Conservation (phyloP, 2,888 invertebrate genomes). For the Drosophila longiperda region DNA sequence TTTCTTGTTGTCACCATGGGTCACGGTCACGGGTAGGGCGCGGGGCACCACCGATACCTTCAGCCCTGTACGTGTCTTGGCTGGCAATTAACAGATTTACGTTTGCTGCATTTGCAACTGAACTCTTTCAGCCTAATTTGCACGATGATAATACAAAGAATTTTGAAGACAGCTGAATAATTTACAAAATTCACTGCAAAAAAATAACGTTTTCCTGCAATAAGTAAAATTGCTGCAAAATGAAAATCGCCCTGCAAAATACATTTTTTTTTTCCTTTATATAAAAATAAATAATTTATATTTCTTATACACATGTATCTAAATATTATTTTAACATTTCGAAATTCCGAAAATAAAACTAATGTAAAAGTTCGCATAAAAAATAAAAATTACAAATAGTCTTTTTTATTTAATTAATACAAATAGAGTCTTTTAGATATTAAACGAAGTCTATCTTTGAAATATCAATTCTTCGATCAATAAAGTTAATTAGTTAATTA, state of each 20-base stretch:
- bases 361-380: not conserved
- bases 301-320: not conserved
- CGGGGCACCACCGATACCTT: constrained; percentile 17
- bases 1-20: not conserved
- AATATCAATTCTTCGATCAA: not conserved
- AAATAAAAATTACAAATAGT: not conserved
- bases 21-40: not conserved
- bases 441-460: too few species aligned
- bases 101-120: not conserved
- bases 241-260: not conserved
- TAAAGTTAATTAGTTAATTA: too few species aligned
- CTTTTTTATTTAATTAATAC: not conserved
- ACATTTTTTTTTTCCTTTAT: not conserved
- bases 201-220: not conserved
- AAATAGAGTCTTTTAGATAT: too few species aligned
- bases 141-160: not conserved
- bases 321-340: not conserved
- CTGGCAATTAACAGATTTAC: constrained; percentile 37
- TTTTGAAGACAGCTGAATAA: not conserved
- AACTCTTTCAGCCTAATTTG: not conserved
- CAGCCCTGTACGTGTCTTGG: constrained; percentile 22
- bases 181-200: not conserved
- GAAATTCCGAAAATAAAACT: not conserved
- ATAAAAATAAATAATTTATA: not conserved
- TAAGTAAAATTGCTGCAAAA: not conserved